Evolutionary conservation across 2,797 vertebrate genomes (phyloP).

Genomic region (Melanotaenia nigrans): DNA sequence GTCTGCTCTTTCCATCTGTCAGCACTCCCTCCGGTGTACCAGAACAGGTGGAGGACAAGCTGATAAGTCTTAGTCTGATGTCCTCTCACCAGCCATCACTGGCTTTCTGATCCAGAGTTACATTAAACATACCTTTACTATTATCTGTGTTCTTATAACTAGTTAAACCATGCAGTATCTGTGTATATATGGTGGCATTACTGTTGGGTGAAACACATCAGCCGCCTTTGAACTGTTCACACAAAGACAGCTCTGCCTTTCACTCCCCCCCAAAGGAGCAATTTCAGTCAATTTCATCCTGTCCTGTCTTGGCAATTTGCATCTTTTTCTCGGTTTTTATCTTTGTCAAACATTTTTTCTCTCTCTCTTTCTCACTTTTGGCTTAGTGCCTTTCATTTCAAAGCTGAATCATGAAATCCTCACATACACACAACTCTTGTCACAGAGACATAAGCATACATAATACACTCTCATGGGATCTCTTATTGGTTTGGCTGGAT

Average conservation of each 20-base stretch:
- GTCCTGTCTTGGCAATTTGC: conserved; percentile 62
- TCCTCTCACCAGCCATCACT: conserved; percentile 49
- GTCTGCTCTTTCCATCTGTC: conserved; percentile 23
- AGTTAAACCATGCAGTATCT: conserved; percentile 36
- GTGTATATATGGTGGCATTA: conserved; percentile 35
- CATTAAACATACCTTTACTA: conserved; percentile 40
- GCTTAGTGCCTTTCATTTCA: conserved; percentile 58
- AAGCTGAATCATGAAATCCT: conserved; percentile 40
- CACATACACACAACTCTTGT: conserved; percentile 40
- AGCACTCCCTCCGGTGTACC: conserved; percentile 43
- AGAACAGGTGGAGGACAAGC: conserved; percentile 62
- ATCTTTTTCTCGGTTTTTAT: conserved; percentile 52
- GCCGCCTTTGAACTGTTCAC: conserved; percentile 60
- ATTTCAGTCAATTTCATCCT: conserved; percentile 67
- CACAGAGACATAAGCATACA: conserved; percentile 34
- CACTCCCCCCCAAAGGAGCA: conserved; percentile 53
- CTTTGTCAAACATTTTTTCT: conserved; percentile 11
- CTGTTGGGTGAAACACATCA: conserved; percentile 28
- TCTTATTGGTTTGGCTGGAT: conserved; percentile 48
- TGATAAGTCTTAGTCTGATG: conserved; percentile 61
- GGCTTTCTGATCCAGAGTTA: conserved; percentile 47
- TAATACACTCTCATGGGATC: conserved; percentile 36
- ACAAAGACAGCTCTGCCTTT: conserved; percentile 44
- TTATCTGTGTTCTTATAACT: conserved; percentile 39
- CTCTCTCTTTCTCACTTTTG: conserved; percentile 4